Evolutionary conservation across 2,797 vertebrate species (phyloP).

Genomic region (Megalops cyprinoides): DNA sequence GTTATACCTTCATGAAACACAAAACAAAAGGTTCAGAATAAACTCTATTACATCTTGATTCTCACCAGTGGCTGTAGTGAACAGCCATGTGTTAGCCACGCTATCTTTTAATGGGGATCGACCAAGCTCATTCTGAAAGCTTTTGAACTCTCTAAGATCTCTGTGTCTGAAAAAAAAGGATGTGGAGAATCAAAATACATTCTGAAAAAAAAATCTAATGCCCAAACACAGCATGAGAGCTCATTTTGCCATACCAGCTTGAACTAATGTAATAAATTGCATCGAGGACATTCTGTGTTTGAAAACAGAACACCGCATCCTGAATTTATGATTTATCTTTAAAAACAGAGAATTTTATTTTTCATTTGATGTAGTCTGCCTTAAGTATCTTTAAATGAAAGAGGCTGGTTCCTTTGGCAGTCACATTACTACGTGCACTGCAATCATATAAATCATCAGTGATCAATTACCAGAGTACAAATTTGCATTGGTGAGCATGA

Average conservation of each 20-base stretch:
- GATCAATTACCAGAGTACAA: not conserved
- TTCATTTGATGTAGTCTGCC: not conserved
- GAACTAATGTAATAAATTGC: too few species aligned
- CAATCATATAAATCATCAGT: too few species aligned
- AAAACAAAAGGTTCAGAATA: not conserved
- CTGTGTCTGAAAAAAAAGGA: not conserved
- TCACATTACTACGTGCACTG: not conserved
- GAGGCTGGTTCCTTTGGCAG: not conserved
- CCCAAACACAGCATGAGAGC: not conserved
- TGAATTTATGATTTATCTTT: too few species aligned
- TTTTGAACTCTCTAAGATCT: not conserved
- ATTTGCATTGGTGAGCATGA: too few species aligned
- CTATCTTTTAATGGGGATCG: slow-evolving; percentile 14
- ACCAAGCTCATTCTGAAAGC: not conserved
- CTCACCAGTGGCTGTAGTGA: not conserved
- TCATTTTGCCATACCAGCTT: not conserved
- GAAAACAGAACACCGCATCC: not conserved
- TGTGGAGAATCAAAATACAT: not conserved
- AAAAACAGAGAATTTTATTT: too few species aligned
- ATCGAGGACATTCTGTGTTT: not conserved
- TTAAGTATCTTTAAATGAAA: not conserved
- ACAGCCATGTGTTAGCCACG: not conserved
- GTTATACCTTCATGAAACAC: too few species aligned
- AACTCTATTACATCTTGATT: not conserved
- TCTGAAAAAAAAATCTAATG: not conserved